Conservation (phyloP, 1,140 invertebrate species). For the Bombus waltoni region DNA sequence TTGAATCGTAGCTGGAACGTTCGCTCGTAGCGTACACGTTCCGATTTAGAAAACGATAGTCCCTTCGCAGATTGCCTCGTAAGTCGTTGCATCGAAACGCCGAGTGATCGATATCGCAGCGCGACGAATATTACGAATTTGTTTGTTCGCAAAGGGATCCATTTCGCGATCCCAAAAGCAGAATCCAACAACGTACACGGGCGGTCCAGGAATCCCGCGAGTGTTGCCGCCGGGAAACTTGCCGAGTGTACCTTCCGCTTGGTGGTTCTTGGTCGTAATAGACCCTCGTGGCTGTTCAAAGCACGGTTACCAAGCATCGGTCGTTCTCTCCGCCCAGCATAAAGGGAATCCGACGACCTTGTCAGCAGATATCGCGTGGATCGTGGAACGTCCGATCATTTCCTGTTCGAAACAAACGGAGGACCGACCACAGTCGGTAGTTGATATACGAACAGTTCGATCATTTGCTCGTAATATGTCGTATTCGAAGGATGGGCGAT, state of each 20-base stretch:
- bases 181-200: background rate
- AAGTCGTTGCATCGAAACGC: too few species aligned
- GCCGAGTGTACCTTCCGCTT: conserved; percentile 31
- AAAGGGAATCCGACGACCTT: background rate
- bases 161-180: too few species aligned
- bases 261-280: conserved; percentile 35
- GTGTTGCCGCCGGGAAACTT: background rate
- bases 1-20: too few species aligned
- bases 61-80: too few species aligned
- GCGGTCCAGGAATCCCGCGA: too few species aligned
- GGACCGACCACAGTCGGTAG: background rate
- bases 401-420: background rate
- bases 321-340: background rate
- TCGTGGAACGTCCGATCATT: background rate
- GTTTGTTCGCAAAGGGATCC: too few species aligned
- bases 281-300: conserved; percentile 20
- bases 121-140: too few species aligned
- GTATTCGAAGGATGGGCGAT: background rate
- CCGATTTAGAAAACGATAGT: too few species aligned
- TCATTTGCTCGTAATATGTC: background rate
- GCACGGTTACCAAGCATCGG: background rate
- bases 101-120: too few species aligned
- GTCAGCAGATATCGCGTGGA: background rate
- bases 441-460: background rate
- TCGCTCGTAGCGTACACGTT: too few species aligned